Evolutionary conservation across 2,888 invertebrate genomes (phyloP), one percentile per base, ranked within the genome.

Genomic region (Anodontia alba): DNA sequence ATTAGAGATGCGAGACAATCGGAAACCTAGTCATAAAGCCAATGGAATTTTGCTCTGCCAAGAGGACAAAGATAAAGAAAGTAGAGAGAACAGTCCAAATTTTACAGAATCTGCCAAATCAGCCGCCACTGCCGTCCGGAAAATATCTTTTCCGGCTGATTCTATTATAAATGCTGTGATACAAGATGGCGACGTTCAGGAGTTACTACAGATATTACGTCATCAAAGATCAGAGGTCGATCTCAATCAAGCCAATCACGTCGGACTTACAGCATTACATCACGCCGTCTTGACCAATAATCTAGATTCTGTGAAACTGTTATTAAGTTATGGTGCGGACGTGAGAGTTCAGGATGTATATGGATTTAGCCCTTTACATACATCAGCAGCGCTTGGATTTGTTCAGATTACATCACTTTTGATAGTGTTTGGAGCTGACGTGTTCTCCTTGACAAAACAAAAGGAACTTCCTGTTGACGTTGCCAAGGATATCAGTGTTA

Each of bases 281-380:
- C 90, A 93, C 57, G 90, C 91, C 29, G 92, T 93, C 2, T 84
- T 93, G 23, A 88, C 88, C 62, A 92, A 93, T 86, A 93, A 93
- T 78, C 73, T 92, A 38, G 93, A 93, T 84, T 89, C 90, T 62
- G 90, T 90, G 23, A 93, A 93, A 86, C 76, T 92, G 51, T 83
- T 93, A 49, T 79, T 93, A 42, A 83, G 81, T 29, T 74, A 88
- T 66, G 91, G 92, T 15, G 92, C 92, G 1, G 88, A 91, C 54
- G 90, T 92, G 8, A 85, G 90, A 62, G 87, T 87, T 10, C 90
- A 91, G 81, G 93, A 93, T 81, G 83, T 90, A 8, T 85, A 92
- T 73, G 93, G 93, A 0, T 91, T 92, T 73, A 90, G 89, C 46
- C 91, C 93, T 0, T 73, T 93, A 23, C 93, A 93, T 80, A 92